Evolutionary conservation across 23 tunicate species (phyloP).

Genomic region (Halocynthia roretzi): DNA sequence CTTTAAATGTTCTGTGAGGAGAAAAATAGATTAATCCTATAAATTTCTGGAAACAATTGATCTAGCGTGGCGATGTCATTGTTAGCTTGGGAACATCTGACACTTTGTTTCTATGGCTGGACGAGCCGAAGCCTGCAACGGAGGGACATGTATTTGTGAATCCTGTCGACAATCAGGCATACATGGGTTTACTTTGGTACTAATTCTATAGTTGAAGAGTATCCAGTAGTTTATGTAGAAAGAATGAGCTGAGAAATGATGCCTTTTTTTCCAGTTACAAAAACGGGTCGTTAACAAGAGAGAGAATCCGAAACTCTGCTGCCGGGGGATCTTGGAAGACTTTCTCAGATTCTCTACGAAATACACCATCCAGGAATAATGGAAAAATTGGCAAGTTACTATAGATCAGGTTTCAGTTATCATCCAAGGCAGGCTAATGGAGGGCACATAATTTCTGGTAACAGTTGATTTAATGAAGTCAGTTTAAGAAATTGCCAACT

Average conservation of each 20-base stretch:
- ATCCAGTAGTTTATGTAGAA: neutral
- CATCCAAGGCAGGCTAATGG: neutral
- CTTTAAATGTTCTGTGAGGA: too few species aligned
- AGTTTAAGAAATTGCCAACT: too few species aligned
- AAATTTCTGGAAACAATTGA: neutral
- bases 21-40: neutral
- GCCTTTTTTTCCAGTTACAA: conserved; percentile 44
- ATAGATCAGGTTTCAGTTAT: neutral
- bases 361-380: conserved; percentile 38
- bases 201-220: neutral
- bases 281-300: conserved; percentile 84
- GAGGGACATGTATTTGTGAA: conserved; percentile 92
- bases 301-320: conserved; percentile 56
- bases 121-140: conserved; percentile 50
- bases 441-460: too few species aligned
- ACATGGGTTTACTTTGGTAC: conserved; percentile 85
- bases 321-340: conserved; percentile 52
- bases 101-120: conserved; percentile 77
- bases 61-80: conserved; percentile 65
- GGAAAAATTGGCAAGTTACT: conserved; percentile 64
- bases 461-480: too few species aligned
- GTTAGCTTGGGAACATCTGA: conserved; percentile 91
- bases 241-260: too few species aligned
- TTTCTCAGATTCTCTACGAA: conserved; percentile 50
- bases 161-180: conserved; percentile 67